A percentile compares a stretch with the other conserved stretches of the same genome.
Conservation (phyloP, 2,888 invertebrate genomes). For the Drosophila merina region DNA sequence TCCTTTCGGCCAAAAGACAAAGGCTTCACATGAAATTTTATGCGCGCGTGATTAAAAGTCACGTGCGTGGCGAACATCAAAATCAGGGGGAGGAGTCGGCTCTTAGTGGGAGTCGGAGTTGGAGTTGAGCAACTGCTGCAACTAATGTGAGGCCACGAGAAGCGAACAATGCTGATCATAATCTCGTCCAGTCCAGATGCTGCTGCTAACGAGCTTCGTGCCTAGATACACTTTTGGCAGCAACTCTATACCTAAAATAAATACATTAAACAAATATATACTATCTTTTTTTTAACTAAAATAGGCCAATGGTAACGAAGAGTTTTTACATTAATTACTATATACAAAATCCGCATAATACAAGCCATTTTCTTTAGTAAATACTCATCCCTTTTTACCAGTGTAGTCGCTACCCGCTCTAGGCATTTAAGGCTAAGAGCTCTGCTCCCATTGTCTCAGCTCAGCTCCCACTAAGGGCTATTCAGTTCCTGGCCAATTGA, state of each 20-base stretch:
- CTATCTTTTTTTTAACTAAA: too few relatives aligned
- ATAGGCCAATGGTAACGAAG: too few relatives aligned
- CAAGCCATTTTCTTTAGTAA: not conserved
- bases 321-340: too few relatives aligned
- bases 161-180: conserved; percentile 72
- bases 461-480: conserved; percentile 49
- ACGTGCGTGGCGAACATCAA: conserved; percentile 72
- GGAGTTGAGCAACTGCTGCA: conserved; percentile 46
- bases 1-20: conserved; percentile 35
- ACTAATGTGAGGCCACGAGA: conserved; percentile 55
- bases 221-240: conserved; percentile 16
- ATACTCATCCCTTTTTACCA: not conserved
- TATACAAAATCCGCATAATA: too few relatives aligned
- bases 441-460: conserved; percentile 49
- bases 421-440: conserved; percentile 46
- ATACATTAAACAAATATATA: too few relatives aligned
- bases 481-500: conserved; percentile 51
- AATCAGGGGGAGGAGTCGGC: not conserved
- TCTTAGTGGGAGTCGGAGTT: not conserved
- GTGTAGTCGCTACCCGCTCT: conserved; percentile 7
- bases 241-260: not conserved
- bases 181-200: conserved; percentile 61
- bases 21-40: conserved; percentile 59
- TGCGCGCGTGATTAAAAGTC: conserved; percentile 80
- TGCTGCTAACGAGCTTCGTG: conserved; percentile 61